These are phyloP conservation scores for Cardiocondyla obscurior DNA, from an alignment of 1,140 invertebrate genomes.

Conservation along the genomic window DNA sequence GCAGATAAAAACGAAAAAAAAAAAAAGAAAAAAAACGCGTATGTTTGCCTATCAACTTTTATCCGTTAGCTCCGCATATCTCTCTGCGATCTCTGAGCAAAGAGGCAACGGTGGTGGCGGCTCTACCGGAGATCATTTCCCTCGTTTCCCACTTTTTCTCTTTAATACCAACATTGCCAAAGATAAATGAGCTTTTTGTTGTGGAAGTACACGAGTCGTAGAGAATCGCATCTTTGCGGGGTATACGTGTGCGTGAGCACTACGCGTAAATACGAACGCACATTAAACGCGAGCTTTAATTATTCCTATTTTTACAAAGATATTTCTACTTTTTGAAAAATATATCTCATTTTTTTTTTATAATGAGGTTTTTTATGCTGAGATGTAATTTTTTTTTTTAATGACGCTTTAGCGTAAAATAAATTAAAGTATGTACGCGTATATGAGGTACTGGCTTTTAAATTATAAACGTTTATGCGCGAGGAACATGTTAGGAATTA, in stretches of 20 bases:
- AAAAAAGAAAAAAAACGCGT: constrained; percentile 48
- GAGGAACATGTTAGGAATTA: not conserved
- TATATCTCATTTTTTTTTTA: too few relatives aligned
- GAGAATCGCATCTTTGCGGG: constrained; percentile 23
- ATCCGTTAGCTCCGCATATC: constrained; percentile 33
- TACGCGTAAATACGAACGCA: not conserved
- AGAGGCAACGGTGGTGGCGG: constrained; percentile 17
- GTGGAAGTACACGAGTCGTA: constrained; percentile 28
- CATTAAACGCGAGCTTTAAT: constrained; percentile 31
- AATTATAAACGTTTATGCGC: not conserved
- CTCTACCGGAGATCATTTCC: constrained; percentile 55
- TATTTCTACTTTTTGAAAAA: not conserved
- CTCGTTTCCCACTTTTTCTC: constrained; percentile 16
- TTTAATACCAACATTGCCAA: constrained; percentile 13
- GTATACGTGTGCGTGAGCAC: too few relatives aligned
- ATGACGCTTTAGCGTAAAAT: not conserved
- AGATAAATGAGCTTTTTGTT: constrained; percentile 55
- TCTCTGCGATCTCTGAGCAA: constrained; percentile 61
- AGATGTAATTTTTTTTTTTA: not conserved
- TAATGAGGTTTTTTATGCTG: not conserved
- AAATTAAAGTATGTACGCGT: too few relatives aligned
- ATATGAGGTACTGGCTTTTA: not conserved
- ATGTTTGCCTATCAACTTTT: constrained; percentile 59
- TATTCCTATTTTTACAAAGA: constrained; percentile 19
- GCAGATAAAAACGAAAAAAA: too few relatives aligned